phyloP scores from a whole-genome alignment of 64 coral and sea anemone species.

The Hydrozoanthus tunicans region DNA sequence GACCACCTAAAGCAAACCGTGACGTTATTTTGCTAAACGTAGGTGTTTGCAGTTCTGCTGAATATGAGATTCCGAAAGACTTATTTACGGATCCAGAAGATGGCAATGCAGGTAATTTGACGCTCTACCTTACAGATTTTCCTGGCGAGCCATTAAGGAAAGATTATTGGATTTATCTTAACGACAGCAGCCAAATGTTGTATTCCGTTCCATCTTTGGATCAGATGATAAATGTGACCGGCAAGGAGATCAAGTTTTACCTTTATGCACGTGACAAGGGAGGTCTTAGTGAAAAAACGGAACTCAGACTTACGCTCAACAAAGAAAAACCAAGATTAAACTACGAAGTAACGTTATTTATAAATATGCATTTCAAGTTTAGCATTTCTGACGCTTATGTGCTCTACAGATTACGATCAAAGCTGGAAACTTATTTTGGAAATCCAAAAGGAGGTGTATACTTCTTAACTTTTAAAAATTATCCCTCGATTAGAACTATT shows the following conservation, averaged over 20 bases:
- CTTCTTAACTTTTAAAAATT: constrained; percentile 25
- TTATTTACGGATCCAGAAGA: constrained; percentile 31
- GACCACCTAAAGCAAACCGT: constrained; percentile 37
- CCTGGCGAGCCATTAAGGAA: not conserved
- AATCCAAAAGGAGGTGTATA: constrained; percentile 14
- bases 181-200: constrained; percentile 26
- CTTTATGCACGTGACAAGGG: constrained; percentile 44
- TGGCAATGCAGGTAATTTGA: constrained; percentile 13
- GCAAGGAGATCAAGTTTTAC: not conserved
- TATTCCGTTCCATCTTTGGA: not conserved
- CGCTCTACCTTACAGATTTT: not conserved
- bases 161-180: constrained; percentile 23
- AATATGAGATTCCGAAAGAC: not conserved
- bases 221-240: not conserved
- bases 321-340: not conserved
- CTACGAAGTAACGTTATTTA: not conserved
- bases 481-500: not conserved
- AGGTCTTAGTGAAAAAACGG: constrained; percentile 30
- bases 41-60: constrained; percentile 11
- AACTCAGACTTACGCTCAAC: not conserved
- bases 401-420: constrained; percentile 6
- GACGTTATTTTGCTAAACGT: not conserved
- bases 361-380: constrained; percentile 9
- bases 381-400: constrained; percentile 40
- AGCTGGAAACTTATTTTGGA: constrained; percentile 17